Conservation (phyloP, 2,888 invertebrate genomes). For the Rambutsinella grinnellia region DNA sequence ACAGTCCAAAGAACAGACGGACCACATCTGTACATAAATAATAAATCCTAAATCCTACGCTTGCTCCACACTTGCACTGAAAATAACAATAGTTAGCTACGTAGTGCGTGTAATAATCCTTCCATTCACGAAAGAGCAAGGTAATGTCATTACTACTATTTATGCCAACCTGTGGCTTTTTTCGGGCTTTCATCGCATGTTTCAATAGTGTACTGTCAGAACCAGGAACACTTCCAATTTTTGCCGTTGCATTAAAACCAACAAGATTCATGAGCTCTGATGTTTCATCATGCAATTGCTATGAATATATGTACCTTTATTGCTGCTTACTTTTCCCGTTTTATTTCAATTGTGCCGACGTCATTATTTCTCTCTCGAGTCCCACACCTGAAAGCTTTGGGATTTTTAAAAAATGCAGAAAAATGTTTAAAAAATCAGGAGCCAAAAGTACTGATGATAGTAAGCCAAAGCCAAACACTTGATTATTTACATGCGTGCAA, state of each 20-base stretch:
- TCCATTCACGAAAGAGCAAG: slow-evolving; percentile 39
- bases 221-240: neutral
- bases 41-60: neutral
- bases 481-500: neutral
- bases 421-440: neutral
- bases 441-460: neutral
- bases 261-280: neutral
- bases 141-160: neutral
- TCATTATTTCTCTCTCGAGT: slow-evolving; percentile 17
- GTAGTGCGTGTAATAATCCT: neutral
- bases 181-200: neutral
- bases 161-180: slow-evolving; percentile 41
- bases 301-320: neutral
- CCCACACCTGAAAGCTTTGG: neutral
- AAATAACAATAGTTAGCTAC: neutral
- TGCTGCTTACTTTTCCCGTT: slow-evolving; percentile 36
- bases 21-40: neutral
- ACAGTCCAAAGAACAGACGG: neutral
- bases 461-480: neutral
- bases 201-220: neutral
- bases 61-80: neutral
- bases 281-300: neutral
- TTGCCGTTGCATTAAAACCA: neutral
- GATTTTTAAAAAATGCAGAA: neutral
- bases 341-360: slow-evolving; percentile 43